Percentiles rank a stretch among this genome's conserved stretches.
These are phyloP conservation scores for Oligia fasciuncula DNA, from an alignment of 2,888 invertebrate genomes.

Conservation along the genomic window DNA sequence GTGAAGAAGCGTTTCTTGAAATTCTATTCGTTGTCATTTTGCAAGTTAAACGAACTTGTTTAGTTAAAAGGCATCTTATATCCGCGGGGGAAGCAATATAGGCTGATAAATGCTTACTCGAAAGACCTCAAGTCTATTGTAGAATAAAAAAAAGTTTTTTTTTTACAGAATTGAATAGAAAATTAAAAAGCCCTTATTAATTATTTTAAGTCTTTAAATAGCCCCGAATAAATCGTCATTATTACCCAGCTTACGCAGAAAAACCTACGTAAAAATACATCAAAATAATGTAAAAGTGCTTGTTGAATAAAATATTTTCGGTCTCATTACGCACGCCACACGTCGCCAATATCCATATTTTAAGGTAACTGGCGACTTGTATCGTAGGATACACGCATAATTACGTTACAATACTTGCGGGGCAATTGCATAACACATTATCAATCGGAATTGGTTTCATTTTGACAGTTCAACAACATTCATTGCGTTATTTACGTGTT, in stretches of 20 bases:
- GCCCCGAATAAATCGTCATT: not conserved
- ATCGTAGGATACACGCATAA: not conserved
- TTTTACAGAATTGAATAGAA: not conserved
- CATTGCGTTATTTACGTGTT: too few relatives aligned
- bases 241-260: not conserved
- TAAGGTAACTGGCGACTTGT: conserved; percentile 36
- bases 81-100: too few relatives aligned
- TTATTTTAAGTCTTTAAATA: not conserved
- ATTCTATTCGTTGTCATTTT: not conserved
- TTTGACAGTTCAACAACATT: too few relatives aligned
- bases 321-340: conserved; percentile 42
- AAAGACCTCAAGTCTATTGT: not conserved
- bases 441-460: too few relatives aligned
- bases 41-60: not conserved
- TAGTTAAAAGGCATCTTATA: too few relatives aligned
- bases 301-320: conserved; percentile 44
- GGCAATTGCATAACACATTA: too few relatives aligned
- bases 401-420: not conserved
- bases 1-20: not conserved
- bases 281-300: conserved; percentile 10
- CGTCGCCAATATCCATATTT: conserved; percentile 49
- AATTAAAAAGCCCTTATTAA: too few relatives aligned
- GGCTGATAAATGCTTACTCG: not conserved
- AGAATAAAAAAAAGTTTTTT: not conserved
- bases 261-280: not conserved